phyloP scores from a whole-genome alignment of 2,888 invertebrate species.

The Callosobruchus maculatus region DNA sequence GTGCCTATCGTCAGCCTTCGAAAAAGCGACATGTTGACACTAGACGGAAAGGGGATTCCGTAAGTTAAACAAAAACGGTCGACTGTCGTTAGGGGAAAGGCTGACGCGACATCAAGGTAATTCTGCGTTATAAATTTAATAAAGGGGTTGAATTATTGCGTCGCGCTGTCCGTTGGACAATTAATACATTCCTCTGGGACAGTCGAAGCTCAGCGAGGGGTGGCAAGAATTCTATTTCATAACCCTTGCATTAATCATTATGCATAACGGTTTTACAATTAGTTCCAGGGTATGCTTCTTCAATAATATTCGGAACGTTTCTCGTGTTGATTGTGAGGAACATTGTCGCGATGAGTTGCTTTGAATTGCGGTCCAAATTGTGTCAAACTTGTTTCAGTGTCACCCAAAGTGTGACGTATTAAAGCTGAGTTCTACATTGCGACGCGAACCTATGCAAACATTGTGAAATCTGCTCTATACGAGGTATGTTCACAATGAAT shows the following conservation, averaged over 20 bases:
- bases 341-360: too few species aligned
- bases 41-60: not conserved
- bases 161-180: not conserved
- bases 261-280: not conserved
- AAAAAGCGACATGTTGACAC: not conserved
- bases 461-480: too few species aligned
- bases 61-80: not conserved
- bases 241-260: not conserved
- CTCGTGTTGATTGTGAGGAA: too few species aligned
- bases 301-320: not conserved
- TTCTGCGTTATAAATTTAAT: not conserved
- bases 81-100: not conserved
- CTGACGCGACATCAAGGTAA: not conserved
- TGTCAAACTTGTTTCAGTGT: too few species aligned
- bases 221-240: not conserved
- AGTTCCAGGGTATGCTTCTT: not conserved
- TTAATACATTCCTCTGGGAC: not conserved
- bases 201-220: not conserved
- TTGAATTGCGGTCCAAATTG: too few species aligned
- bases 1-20: not conserved
- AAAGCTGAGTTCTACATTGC: too few species aligned
- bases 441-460: too few species aligned
- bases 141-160: not conserved
- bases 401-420: too few species aligned
- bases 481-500: too few species aligned